Evolutionary conservation across 92 coral and sea anemone species (phyloP).

Genomic region (Actinostola sp.): DNA sequence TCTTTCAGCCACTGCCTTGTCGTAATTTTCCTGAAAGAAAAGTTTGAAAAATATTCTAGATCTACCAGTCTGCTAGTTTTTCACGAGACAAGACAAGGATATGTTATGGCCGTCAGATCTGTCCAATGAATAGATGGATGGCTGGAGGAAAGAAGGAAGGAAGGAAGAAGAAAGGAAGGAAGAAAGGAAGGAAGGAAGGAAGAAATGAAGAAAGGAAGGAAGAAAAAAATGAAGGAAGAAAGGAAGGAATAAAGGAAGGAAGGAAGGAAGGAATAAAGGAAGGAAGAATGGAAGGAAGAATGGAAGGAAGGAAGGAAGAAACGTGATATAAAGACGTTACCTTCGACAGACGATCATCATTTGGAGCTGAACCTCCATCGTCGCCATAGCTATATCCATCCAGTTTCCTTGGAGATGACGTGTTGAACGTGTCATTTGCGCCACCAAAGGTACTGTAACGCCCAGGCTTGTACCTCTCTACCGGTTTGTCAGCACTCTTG

Average conservation of each 20-base stretch:
- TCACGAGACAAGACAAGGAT: no score
- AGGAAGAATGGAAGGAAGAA: no score
- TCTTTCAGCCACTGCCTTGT: conserved; percentile 63
- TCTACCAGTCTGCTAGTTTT: no score
- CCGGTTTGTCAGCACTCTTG: neutral
- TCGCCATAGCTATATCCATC: neutral
- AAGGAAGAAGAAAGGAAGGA: no score
- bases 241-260: no score
- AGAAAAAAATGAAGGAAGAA: no score
- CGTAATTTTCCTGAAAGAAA: conserved; percentile 50
- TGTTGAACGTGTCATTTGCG: conserved; percentile 10
- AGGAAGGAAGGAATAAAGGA: no score
- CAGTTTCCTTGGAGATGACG: conserved; percentile 21
- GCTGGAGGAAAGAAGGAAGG: no score
- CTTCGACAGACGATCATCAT: neutral
- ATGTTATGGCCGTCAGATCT: no score
- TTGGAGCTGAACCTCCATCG: neutral
- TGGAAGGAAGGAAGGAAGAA: neutral
- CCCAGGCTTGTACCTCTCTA: conserved; percentile 18
- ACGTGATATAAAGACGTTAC: neutral
- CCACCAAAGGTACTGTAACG: conserved; percentile 12
- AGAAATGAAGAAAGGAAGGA: no score
- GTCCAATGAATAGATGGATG: no score
- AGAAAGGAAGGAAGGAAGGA: no score
- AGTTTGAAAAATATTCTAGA: neutral